Evolutionary conservation across 2,888 invertebrate species (phyloP).

Genomic region (Merodon equestris): DNA sequence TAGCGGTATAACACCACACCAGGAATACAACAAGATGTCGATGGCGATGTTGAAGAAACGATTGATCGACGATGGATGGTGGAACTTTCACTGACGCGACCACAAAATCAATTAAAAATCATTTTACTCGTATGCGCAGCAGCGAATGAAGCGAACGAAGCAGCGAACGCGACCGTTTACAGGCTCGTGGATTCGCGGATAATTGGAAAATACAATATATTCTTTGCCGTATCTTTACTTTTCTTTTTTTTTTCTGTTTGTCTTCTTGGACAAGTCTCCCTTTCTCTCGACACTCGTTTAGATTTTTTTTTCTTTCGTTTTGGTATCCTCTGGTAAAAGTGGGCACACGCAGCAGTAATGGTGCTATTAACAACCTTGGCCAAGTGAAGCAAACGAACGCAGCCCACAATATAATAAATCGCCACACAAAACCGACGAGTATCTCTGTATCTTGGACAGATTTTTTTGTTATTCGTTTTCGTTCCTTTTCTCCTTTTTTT

Average conservation of each 20-base stretch:
- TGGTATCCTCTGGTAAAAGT: slow-evolving; percentile 48
- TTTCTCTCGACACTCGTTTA: slow-evolving; percentile 23
- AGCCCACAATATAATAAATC: neutral
- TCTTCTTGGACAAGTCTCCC: slow-evolving; percentile 43
- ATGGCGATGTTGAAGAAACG: slow-evolving; percentile 57
- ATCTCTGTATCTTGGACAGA: slow-evolving; percentile 26
- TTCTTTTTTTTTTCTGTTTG: slow-evolving; percentile 25
- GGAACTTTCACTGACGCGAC: slow-evolving; percentile 68
- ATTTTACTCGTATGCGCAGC: slow-evolving; percentile 35
- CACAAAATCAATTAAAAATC: slow-evolving; percentile 68
- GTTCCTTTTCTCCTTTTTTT: neutral
- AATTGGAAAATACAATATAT: slow-evolving; percentile 21
- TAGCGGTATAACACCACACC: slow-evolving; percentile 39
- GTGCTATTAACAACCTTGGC: slow-evolving; percentile 53
- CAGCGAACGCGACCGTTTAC: neutral
- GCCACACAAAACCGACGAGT: too few species aligned
- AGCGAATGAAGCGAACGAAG: neutral
- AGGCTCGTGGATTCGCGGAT: neutral
- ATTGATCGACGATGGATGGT: slow-evolving; percentile 58
- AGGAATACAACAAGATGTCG: slow-evolving; percentile 37
- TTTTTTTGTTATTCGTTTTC: slow-evolving; percentile 10
- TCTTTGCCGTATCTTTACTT: too few species aligned
- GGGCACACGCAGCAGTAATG: slow-evolving; percentile 8
- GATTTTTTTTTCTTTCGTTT: neutral
- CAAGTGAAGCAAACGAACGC: slow-evolving; percentile 43